Percentiles rank a stretch among this genome's conserved stretches.
Evolutionary conservation across 2,113 vertebrate genomes (phyloP).

Genomic region (Tringa solitaria): DNA sequence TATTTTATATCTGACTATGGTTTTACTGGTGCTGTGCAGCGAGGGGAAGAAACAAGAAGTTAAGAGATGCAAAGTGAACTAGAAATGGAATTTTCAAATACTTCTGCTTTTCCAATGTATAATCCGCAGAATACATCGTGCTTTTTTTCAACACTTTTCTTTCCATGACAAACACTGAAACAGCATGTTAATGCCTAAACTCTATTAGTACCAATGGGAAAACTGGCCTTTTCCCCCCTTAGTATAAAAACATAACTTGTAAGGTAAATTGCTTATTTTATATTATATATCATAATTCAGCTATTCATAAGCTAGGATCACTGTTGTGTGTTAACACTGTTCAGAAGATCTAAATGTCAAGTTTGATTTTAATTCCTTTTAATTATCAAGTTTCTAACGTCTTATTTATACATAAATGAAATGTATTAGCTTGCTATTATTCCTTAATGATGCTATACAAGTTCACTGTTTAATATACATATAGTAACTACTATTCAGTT

Average conservation of each 20-base stretch:
- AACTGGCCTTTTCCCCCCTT: slow-evolving; percentile 59
- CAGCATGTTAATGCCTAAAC: slow-evolving; percentile 78
- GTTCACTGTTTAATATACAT: slow-evolving; percentile 51
- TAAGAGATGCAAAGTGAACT: slow-evolving; percentile 34
- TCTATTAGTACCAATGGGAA: slow-evolving; percentile 60
- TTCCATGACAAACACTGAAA: slow-evolving; percentile 75
- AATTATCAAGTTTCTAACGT: slow-evolving; percentile 61
- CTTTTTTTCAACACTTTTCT: slow-evolving; percentile 70
- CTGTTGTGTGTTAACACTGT: slow-evolving; percentile 75
- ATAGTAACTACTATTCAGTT: slow-evolving; percentile 64
- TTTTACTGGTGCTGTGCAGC: slow-evolving; percentile 51
- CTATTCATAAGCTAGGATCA: slow-evolving; percentile 77
- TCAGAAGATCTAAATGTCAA: slow-evolving; percentile 70
- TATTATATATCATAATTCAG: slow-evolving; percentile 71
- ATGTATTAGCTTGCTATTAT: slow-evolving; percentile 63
- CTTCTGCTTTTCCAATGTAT: slow-evolving; percentile 68
- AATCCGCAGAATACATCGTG: slow-evolving; percentile 64
- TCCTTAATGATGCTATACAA: slow-evolving; percentile 61
- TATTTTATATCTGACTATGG: slow-evolving; percentile 19
- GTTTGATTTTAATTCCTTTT: slow-evolving; percentile 67
- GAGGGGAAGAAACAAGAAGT: slow-evolving; percentile 21
- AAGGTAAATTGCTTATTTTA: slow-evolving; percentile 78
- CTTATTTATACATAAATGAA: slow-evolving; percentile 74
- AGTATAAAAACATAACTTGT: slow-evolving; percentile 69
- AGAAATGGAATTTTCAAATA: slow-evolving; percentile 66